These are phyloP conservation scores for Mormyrops boulengeri DNA, from an alignment of 2,797 vertebrate genomes.

Conservation along the genomic window DNA sequence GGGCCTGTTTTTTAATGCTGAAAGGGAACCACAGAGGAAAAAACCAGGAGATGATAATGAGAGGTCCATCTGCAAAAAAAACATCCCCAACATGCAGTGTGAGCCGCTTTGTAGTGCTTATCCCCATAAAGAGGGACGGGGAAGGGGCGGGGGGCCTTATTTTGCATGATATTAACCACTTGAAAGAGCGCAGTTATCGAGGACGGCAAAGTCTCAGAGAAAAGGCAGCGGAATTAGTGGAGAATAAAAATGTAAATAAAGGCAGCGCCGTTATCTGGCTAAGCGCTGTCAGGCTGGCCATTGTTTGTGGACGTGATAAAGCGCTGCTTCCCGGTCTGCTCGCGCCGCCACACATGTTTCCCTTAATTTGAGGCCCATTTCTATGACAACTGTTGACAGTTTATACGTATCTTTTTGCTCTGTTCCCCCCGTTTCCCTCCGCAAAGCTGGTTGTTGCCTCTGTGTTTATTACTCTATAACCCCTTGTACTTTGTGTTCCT, in stretches of 20 bases:
- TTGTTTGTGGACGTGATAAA: slow-evolving; percentile 74
- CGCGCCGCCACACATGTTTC: slow-evolving; percentile 55
- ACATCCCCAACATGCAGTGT: slow-evolving; percentile 45
- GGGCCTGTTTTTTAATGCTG: not conserved
- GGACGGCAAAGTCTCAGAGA: slow-evolving; percentile 58
- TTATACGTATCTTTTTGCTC: slow-evolving; percentile 61
- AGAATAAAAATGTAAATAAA: slow-evolving; percentile 71
- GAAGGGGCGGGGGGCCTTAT: slow-evolving; percentile 54
- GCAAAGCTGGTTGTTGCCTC: slow-evolving; percentile 56
- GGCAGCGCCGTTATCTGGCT: slow-evolving; percentile 64
- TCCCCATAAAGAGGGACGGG: slow-evolving; percentile 53
- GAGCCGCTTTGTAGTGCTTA: slow-evolving; percentile 68
- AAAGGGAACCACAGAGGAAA: slow-evolving; percentile 64
- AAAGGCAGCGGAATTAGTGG: slow-evolving; percentile 35
- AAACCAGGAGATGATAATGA: slow-evolving; percentile 55
- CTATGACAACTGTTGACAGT: slow-evolving; percentile 71
- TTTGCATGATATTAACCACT: slow-evolving; percentile 76
- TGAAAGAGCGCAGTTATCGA: slow-evolving; percentile 61
- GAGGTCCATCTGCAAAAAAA: slow-evolving; percentile 30
- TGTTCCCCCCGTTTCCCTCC: slow-evolving; percentile 25
- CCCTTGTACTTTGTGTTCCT: slow-evolving; percentile 59
- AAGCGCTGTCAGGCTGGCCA: slow-evolving; percentile 64
- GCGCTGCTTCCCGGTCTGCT: slow-evolving; percentile 68
- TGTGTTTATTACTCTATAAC: slow-evolving; percentile 69
- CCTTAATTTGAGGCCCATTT: slow-evolving; percentile 73